A percentile compares a stretch with the other conserved stretches of the same genome.
These are phyloP conservation scores for Hiodon tergisus DNA, from an alignment of 2,113 vertebrate genomes.

Conservation along the genomic window DNA sequence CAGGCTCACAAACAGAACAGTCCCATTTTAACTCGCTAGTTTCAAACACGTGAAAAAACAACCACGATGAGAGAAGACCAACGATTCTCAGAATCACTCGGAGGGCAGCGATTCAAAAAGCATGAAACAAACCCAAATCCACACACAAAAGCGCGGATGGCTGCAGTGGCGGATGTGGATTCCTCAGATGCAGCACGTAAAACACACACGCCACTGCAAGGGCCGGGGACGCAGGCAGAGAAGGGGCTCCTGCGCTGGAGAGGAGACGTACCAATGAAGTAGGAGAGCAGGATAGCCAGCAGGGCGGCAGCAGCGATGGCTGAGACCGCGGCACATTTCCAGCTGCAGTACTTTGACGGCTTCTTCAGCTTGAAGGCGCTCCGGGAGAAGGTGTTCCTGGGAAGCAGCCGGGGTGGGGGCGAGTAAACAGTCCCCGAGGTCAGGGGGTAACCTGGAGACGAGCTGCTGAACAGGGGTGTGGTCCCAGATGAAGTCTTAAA, in stretches of 20 bases:
- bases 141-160: no score
- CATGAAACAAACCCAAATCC: no score
- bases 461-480: constrained; percentile 95
- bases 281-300: constrained; percentile 88
- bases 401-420: constrained; percentile 89
- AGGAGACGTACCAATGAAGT: constrained; percentile 86
- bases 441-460: constrained; percentile 92
- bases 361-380: constrained; percentile 99
- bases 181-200: not conserved
- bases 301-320: constrained; percentile 88
- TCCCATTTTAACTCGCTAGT: no score
- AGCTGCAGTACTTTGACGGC: constrained; percentile 97
- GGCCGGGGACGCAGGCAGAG: not conserved
- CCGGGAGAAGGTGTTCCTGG: constrained; percentile 95
- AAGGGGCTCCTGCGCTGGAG: not conserved
- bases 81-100: no score
- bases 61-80: no score
- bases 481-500: constrained; percentile 98
- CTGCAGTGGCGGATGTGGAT: no score
- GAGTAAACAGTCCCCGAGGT: constrained; percentile 97
- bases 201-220: not conserved
- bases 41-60: no score
- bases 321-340: constrained; percentile 94
- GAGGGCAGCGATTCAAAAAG: no score
- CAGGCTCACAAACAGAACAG: no score